A percentile compares a stretch with the other conserved stretches of the same genome.
Conservation (phyloP, 2,888 invertebrate species). For the Allacma fusca region DNA sequence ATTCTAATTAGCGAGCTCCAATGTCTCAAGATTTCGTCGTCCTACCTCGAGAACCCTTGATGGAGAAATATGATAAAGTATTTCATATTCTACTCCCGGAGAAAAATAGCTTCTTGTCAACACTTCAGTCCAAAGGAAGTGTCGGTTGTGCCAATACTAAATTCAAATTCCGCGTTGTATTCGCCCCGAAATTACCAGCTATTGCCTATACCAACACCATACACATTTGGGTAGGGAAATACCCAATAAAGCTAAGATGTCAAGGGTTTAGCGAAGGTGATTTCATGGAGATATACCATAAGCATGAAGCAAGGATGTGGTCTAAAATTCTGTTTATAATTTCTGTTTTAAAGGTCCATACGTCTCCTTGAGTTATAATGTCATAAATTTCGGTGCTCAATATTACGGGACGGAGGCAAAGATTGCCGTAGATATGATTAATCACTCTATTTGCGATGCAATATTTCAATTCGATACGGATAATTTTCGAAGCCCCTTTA, state of each 20-base stretch:
- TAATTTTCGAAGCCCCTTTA: conserved; percentile 52
- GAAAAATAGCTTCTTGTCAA: conserved; percentile 26
- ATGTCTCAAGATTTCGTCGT: conserved; percentile 5
- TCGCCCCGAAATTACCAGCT: conserved; percentile 49
- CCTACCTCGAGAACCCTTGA: conserved; percentile 37
- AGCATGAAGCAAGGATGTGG: background rate
- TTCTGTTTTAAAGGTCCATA: conserved; percentile 45
- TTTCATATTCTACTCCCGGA: conserved; percentile 47
- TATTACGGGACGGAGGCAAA: conserved; percentile 46
- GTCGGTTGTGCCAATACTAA: background rate
- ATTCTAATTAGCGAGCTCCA: conserved; percentile 9
- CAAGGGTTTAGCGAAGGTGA: conserved; percentile 52
- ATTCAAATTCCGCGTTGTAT: conserved; percentile 47
- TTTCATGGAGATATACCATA: background rate
- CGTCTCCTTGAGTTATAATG: conserved; percentile 51
- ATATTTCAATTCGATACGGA: conserved; percentile 55
- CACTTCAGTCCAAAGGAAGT: background rate
- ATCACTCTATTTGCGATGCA: conserved; percentile 51
- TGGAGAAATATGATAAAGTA: conserved; percentile 44
- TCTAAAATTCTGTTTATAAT: no score
- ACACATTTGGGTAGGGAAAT: conserved; percentile 45
- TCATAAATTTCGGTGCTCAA: conserved; percentile 53
- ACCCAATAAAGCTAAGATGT: conserved; percentile 47
- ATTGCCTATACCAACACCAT: conserved; percentile 48
- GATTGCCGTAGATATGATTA: conserved; percentile 45